These are phyloP conservation scores for Pseudomyrmex concolor DNA, from an alignment of 1,140 invertebrate genomes.

Conservation along the genomic window DNA sequence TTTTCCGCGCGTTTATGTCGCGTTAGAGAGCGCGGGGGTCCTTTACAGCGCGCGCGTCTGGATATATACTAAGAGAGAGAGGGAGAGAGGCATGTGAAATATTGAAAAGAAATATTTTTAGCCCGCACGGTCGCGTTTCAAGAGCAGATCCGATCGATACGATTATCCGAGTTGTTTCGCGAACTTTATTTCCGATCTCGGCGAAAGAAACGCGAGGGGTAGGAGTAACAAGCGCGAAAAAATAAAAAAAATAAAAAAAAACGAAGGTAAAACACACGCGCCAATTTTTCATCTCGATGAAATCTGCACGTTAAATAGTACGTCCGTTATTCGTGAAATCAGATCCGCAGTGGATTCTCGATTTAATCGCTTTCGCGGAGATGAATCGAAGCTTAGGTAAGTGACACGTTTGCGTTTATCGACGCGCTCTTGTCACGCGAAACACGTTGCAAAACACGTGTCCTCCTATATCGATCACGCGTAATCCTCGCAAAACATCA, in stretches of 20 bases:
- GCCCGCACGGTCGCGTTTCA: constrained; percentile 39
- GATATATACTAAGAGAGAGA: neutral
- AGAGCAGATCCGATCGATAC: constrained; percentile 27
- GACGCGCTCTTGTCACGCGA: constrained; percentile 15
- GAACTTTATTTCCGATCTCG: constrained; percentile 27
- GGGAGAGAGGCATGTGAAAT: constrained; percentile 28
- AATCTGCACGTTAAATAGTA: neutral
- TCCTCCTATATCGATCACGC: neutral
- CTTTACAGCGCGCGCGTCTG: neutral
- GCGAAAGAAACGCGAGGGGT: neutral
- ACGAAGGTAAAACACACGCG: too few relatives aligned
- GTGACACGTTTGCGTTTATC: neutral
- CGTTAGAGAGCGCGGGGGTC: neutral
- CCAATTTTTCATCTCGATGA: too few relatives aligned
- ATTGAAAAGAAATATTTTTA: constrained; percentile 60
- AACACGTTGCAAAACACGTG: neutral
- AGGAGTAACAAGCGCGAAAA: too few relatives aligned
- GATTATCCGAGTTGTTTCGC: constrained; percentile 18
- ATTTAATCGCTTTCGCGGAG: constrained; percentile 8
- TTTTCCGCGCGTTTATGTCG: constrained; percentile 39
- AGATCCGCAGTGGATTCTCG: neutral
- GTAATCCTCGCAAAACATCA: neutral
- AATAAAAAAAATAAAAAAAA: too few relatives aligned
- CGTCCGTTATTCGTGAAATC: neutral
- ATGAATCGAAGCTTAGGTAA: constrained; percentile 4